These are phyloP conservation scores for Sylvia atricapilla DNA, from an alignment of 2,113 vertebrate species.

Conservation along the genomic window DNA sequence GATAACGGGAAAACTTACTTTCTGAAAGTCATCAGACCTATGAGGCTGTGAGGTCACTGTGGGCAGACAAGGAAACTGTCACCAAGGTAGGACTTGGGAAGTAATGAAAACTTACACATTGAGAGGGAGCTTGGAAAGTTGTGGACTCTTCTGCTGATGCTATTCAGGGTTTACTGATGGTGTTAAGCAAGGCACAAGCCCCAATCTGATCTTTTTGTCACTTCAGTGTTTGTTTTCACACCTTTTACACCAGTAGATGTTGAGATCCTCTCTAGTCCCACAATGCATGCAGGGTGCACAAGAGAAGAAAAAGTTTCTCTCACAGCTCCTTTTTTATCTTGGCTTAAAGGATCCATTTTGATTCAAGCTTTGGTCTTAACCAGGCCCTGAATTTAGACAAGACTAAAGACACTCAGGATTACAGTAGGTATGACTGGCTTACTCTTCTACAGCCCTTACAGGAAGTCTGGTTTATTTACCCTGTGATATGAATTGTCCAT, in stretches of 20 bases:
- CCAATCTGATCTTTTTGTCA: neutral
- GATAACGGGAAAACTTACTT: slow-evolving; percentile 71
- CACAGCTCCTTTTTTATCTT: neutral
- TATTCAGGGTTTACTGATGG: neutral
- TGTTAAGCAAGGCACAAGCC: neutral
- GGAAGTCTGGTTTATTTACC: neutral
- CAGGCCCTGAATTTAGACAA: neutral
- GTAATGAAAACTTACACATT: neutral
- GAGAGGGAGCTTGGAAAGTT: neutral
- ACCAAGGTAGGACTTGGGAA: slow-evolving; percentile 55
- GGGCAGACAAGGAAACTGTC: slow-evolving; percentile 61
- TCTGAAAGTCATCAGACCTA: slow-evolving; percentile 70
- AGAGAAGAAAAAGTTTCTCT: neutral
- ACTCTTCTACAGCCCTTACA: neutral
- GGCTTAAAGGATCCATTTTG: neutral
- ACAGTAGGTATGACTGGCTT: neutral
- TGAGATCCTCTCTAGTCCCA: neutral
- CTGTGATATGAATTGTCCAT: neutral
- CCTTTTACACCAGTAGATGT: fast-evolving
- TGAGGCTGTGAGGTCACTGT: slow-evolving; percentile 68
- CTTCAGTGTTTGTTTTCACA: neutral
- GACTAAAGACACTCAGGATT: neutral
- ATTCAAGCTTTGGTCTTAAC: neutral
- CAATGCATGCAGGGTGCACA: neutral
- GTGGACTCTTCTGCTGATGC: neutral